Base-by-base conservation (phyloP, 1,140 invertebrate genomes). In the Ephestia elutella region DNA sequence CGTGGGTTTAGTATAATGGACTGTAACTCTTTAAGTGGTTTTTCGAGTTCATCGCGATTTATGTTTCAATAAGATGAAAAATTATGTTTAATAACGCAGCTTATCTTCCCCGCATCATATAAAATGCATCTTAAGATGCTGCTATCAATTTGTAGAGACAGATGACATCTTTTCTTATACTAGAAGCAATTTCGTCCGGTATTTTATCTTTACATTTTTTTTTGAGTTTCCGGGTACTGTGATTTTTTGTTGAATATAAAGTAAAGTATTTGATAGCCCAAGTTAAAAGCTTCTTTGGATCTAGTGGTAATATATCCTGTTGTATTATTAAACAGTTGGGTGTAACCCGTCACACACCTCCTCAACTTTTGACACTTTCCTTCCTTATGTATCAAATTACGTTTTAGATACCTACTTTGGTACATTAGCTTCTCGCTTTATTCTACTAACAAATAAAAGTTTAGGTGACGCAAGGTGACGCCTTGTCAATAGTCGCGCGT, bases 1-100 rank as follows among this genome's bases (percentile, higher is more conserved):
- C 72, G 69, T 75, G 71, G 68, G 72, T 62, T 71, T 73, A 63
- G 69, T 63, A 73, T 73, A 76, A 75, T 76, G 73, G 67, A 73
- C 65, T 72, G 69, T 74, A 69, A 72, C 62, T 73, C 70, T 69
- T 66, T 74, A 80, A 80, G 75, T 80, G 73, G 77, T 71, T 76
- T 75, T 73, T 71, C 73, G 63, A 74, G 73, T 78, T 73, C 66
- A 72, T 68, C 65, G 62, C 68, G 68, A 78, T 78, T 78, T 79
- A 75, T 73, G 66, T 74, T 78, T 68, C 62, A 70, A 71, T 75
- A 67, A 60, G 58, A 68, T 74, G 68, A 66, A 74, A 66, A 60
- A 70, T 69, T 69, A 62, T 70, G 59, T 75, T 67, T 71, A 65
- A 66, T 69, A 65, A 66, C 62, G 62, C 49, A 49, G 63, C 70